A percentile compares a stretch with the other conserved stretches of the same genome.
These are phyloP conservation scores for Drosophila paranaensis DNA, from an alignment of 2,888 invertebrate species.

Conservation along the genomic window DNA sequence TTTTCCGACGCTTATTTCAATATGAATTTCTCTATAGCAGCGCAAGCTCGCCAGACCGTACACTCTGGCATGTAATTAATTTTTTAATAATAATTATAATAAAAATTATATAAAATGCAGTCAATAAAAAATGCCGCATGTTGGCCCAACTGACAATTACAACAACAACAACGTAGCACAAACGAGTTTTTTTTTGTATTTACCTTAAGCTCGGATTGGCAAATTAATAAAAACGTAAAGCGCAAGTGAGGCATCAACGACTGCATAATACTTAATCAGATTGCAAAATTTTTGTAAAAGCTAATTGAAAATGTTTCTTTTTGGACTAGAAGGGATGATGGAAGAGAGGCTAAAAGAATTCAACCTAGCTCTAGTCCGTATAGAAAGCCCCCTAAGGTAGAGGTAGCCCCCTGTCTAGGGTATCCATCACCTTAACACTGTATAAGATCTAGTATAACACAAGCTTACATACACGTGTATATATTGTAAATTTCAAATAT, in stretches of 20 bases:
- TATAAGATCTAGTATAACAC: too few relatives aligned
- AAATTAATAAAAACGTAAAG: not conserved
- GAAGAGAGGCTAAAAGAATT: not conserved
- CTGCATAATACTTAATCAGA: not conserved
- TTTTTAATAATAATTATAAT: slow-evolving; percentile 67
- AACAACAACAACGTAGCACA: not conserved
- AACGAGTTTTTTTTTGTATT: not conserved
- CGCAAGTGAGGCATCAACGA: not conserved
- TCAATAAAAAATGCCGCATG: slow-evolving; percentile 51
- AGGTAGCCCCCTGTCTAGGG: too few relatives aligned
- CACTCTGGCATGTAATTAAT: slow-evolving; percentile 71
- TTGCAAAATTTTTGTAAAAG: too few relatives aligned
- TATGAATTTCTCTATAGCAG: not conserved
- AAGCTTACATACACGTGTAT: too few relatives aligned
- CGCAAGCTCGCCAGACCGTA: not conserved
- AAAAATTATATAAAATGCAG: slow-evolving; percentile 58
- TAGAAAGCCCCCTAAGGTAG: too few relatives aligned
- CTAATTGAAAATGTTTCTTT: not conserved
- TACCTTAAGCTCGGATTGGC: slow-evolving; percentile 2
- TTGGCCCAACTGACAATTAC: slow-evolving; percentile 8
- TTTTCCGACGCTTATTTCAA: not conserved
- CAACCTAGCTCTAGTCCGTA: too few relatives aligned
- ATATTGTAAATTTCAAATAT: not conserved
- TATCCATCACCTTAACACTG: too few relatives aligned
- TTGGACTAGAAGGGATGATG: not conserved